Evolutionary conservation across 2,888 invertebrate species (phyloP), one percentile per base, ranked within the genome.

Genomic region (Pecten maximus): DNA sequence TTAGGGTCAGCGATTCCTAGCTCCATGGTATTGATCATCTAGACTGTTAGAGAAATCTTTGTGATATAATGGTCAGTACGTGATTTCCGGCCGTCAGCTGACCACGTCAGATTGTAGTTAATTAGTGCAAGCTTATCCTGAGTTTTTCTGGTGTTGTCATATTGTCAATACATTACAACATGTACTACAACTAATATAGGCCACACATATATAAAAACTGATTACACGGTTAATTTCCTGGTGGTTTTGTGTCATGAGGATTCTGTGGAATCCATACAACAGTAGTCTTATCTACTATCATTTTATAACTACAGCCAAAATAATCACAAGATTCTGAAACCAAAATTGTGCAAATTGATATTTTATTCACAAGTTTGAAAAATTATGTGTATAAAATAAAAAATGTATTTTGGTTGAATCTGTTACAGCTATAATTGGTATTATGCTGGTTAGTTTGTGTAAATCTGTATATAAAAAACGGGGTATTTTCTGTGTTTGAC

Each of bases 81-180:
- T 28, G 74, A 74, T 74, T 4, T 28, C 74, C 35, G 16, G 35
- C 1, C 15, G 35, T 74, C 23, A 28, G 1, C 35, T 74, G 74
- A 60, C 60, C 60, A 60, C 19, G 2, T 23, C 60, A 60, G n/a
- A 74, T 23, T 35, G 19, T 10, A 35, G 44, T 10, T 74, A 74
- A 74, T 74, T 74, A 35, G 74, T 16, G 23, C 23, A 60, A 60
- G 6, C 35, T 74, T 23, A 74, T 28, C 16, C 0, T 1, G 35
- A 15, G 35, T 74, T 35, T 74, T 0, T 74, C 74, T 74, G 74
- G 74, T 74, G 74, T 74, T 74, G 74, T 74, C 74, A 74, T 74
- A 74, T 74, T 74, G 74, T 35, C 74, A 74, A 74, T 74, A 74
- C 10, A 28, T 74, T 2, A 28, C 74, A 74, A 23, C n/a, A 54